Evolutionary conservation across 2,797 vertebrate genomes (phyloP).

Genomic region (Mormyrops boulengeri): DNA sequence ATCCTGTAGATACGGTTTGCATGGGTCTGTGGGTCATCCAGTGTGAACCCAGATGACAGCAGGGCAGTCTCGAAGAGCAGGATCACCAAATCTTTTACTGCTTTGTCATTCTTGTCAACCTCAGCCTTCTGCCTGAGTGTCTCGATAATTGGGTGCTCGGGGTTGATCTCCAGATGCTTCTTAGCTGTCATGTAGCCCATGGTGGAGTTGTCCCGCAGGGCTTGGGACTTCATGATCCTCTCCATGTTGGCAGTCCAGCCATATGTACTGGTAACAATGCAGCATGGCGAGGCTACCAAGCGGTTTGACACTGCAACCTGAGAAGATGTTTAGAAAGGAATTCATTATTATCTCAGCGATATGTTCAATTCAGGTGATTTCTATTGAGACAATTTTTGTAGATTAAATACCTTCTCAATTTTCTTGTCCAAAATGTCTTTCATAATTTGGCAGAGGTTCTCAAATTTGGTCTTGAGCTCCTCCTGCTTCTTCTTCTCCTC

Average conservation of each 20-base stretch:
- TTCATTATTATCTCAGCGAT: neutral
- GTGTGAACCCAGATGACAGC: constrained; percentile 86
- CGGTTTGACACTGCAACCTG: constrained; percentile 87
- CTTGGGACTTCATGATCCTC: constrained; percentile 96
- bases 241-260: constrained; percentile 76
- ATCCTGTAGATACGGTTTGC: constrained; percentile 96
- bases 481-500: constrained; percentile 82
- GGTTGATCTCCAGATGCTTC: constrained; percentile 92
- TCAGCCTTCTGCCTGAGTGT: constrained; percentile 87
- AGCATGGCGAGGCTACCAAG: constrained; percentile 85
- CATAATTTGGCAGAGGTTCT: constrained; percentile 91
- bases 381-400: neutral
- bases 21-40: constrained; percentile 91
- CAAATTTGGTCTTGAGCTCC: constrained; percentile 81
- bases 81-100: constrained; percentile 92
- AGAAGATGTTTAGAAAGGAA: constrained; percentile 14
- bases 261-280: constrained; percentile 85
- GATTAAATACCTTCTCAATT: constrained; percentile 77
- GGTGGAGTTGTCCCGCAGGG: constrained; percentile 88
- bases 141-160: constrained; percentile 84
- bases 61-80: constrained; percentile 83
- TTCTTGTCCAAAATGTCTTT: constrained; percentile 82
- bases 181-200: constrained; percentile 98
- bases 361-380: neutral
- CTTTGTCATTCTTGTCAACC: constrained; percentile 93